These are phyloP conservation scores for Stomorhina lunata DNA, from an alignment of 2,888 invertebrate species.

Conservation along the genomic window DNA sequence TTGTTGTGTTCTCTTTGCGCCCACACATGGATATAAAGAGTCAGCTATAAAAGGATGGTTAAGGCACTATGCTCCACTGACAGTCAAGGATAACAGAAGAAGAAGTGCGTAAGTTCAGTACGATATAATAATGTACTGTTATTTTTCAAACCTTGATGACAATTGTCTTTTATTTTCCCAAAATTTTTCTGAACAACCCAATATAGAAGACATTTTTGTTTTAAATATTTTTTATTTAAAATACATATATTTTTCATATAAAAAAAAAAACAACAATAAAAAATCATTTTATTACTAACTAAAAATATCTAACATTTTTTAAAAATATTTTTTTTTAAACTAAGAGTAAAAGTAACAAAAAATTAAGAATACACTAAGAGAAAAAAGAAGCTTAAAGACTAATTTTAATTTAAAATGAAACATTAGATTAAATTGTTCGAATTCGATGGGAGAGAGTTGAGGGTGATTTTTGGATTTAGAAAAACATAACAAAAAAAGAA, in stretches of 20 bases:
- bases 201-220: not conserved
- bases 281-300: constrained; percentile 35
- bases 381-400: constrained; percentile 48
- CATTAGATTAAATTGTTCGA: not conserved
- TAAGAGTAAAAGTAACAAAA: not conserved
- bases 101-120: no score
- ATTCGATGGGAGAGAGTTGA: not conserved
- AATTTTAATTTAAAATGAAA: constrained; percentile 45
- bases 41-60: no score
- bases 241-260: constrained; percentile 26
- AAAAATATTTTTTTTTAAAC: constrained; percentile 25
- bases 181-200: no score
- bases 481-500: not conserved
- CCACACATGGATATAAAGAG: no score
- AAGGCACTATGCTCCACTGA: no score
- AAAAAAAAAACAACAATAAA: constrained; percentile 59
- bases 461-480: not conserved
- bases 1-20: no score
- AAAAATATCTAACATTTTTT: constrained; percentile 22
- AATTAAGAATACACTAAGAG: not conserved
- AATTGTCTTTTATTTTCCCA: no score
- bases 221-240: not conserved
- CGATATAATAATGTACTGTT: no score
- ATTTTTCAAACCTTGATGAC: no score
- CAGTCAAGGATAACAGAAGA: no score